Evolutionary conservation across 2,113 vertebrate species (phyloP).

Genomic region (Lophius piscatorius): DNA sequence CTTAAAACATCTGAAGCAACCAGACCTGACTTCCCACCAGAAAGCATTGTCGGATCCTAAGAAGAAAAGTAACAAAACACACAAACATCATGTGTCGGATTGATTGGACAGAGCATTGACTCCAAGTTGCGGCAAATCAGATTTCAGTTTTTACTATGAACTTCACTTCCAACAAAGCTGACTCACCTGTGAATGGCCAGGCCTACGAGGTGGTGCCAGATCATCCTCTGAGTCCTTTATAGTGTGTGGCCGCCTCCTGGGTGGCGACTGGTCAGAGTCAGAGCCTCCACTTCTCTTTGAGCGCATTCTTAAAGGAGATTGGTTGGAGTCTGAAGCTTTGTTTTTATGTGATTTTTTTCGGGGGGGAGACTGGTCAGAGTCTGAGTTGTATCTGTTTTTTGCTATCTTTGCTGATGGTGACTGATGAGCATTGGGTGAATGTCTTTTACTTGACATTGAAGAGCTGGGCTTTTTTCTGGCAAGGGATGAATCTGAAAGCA

Average conservation of each 20-base stretch:
- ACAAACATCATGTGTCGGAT: not conserved
- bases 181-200: conserved; percentile 63
- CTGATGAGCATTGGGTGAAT: conserved; percentile 29
- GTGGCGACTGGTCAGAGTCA: conserved; percentile 78
- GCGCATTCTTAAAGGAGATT: conserved; percentile 67
- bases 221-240: conserved; percentile 58
- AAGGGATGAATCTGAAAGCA: conserved; percentile 49
- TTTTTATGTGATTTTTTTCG: conserved; percentile 7
- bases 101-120: not conserved
- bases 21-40: conserved; percentile 86
- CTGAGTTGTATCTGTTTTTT: conserved; percentile 49
- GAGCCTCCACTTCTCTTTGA: conserved; percentile 35
- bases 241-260: conserved; percentile 46
- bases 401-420: conserved; percentile 23
- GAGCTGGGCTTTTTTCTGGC: conserved; percentile 32
- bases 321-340: conserved; percentile 54
- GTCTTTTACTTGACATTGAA: conserved; percentile 24
- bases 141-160: not conserved
- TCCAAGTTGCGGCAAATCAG: not conserved
- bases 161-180: not conserved
- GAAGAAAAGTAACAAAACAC: conserved; percentile 5
- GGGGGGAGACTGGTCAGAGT: conserved; percentile 67
- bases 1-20: conserved; percentile 84
- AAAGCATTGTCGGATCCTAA: conserved; percentile 82
- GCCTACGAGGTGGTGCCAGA: conserved; percentile 80